These are phyloP conservation scores for Oscheius myriophilus DNA, from an alignment of 2,888 invertebrate genomes.

Conservation along the genomic window DNA sequence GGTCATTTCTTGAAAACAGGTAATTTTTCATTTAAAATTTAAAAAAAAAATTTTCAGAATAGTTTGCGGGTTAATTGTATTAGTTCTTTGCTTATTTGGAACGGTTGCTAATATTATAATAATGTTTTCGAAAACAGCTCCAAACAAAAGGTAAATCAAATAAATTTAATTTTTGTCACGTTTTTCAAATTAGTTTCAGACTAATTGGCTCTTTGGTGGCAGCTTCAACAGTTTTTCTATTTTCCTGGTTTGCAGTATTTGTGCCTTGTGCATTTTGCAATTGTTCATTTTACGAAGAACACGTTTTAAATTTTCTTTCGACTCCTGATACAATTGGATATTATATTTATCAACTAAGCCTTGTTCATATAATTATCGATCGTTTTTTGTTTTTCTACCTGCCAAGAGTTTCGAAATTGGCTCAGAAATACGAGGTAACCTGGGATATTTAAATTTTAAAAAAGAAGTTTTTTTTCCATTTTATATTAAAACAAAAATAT, in stretches of 20 bases:
- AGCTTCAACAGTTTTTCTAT: not conserved
- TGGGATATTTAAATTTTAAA: too few species aligned
- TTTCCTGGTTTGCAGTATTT: constrained; percentile 5
- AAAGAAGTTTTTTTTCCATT: too few species aligned
- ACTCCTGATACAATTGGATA: constrained; percentile 22
- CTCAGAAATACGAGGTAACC: constrained; percentile 2
- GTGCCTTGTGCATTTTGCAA: constrained; percentile 12
- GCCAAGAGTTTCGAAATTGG: not conserved
- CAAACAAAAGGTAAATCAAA: constrained; percentile 7
- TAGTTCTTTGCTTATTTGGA: constrained; percentile 5
- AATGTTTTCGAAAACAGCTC: not conserved
- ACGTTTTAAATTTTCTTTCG: constrained; percentile 3
- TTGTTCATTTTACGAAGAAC: constrained; percentile 5
- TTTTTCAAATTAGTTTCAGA: constrained; percentile 6
- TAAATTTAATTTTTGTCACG: too few species aligned
- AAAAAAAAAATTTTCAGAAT: too few species aligned
- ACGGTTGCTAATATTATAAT: constrained; percentile 1
- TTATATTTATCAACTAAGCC: constrained; percentile 19
- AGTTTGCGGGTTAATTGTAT: not conserved
- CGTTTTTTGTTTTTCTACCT: constrained; percentile 12
- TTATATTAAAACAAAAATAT: too few species aligned
- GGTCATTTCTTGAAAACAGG: too few species aligned
- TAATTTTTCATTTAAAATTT: too few species aligned
- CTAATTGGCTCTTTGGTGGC: not conserved
- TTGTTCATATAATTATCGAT: constrained; percentile 6